Evolutionary conservation across 2,113 vertebrate genomes (phyloP), one percentile per base, ranked within the genome.

Genomic region (Onychostruthus taczanowskii): DNA sequence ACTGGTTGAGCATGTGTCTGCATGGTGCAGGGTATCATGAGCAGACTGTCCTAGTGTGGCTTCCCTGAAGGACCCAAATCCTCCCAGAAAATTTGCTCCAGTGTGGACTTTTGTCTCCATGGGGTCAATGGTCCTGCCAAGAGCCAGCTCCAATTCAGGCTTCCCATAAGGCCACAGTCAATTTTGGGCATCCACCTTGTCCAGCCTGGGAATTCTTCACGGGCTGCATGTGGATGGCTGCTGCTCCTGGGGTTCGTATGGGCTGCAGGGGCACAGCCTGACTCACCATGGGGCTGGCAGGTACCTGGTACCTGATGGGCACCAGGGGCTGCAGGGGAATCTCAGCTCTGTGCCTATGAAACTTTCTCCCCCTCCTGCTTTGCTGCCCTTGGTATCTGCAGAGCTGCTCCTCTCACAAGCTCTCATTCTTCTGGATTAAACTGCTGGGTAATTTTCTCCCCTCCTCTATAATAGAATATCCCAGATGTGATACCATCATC

Each of bases 81-180:
- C 46, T 47, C 12, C 5, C 39, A 66, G 30, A 22, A 47, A 61
- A 41, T 12, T 31, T 6, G 21, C 13, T 53, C 14, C 10, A 7
- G 2, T 0, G 0, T 35, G 46, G 14, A 13, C 2, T 41, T 2
- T 6, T 53, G 14, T 66, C n/a, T 53, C 39, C 15, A 26, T 1
- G 0, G 43, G 24, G 8, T 14, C 24, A 31, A 1, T 9, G 20
- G 13, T 52, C 33, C 30, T 84, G 19, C 37, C 20, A 39, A 52
- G 11, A 53, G 7, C 20, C 24, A 59, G 44, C 8, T 30, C 37
- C 14, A 35, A 9, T 24, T 10, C 1, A 5, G 9, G 26, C 14
- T 59, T 52, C 30, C 14, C 21, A 37, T 4, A 31, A 12, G 17
- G 8, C 33, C 46, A 47, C 26, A 53, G 5, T 26, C 15, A 28